phyloP scores from a whole-genome alignment of 2,888 invertebrate genomes.

The Andrena bicolor region DNA sequence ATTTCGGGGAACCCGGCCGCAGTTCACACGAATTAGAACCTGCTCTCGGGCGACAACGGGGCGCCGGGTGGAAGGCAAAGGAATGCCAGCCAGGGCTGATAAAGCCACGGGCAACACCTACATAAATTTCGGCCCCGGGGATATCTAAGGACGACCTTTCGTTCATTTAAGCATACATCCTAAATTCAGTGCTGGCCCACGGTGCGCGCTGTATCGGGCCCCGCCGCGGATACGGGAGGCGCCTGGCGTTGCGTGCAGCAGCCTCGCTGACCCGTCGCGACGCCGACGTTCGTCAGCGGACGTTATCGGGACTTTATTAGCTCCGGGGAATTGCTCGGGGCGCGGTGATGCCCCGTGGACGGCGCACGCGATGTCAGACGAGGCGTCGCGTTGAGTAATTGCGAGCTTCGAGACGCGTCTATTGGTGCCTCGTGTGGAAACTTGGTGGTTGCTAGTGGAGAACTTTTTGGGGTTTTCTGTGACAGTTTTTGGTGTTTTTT shows the following conservation, averaged over 20 bases:
- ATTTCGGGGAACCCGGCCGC: constrained; percentile 64
- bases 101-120: constrained; percentile 84
- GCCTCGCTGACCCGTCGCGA: constrained; percentile 33
- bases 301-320: constrained; percentile 38
- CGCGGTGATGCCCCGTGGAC: background rate
- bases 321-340: background rate
- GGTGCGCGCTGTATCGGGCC: constrained; percentile 57
- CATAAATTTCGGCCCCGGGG: constrained; percentile 83
- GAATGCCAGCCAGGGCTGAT: constrained; percentile 84
- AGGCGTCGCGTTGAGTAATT: background rate
- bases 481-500: too few species aligned
- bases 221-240: constrained; percentile 46
- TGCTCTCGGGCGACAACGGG: constrained; percentile 83
- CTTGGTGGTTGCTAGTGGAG: too few species aligned
- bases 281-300: constrained; percentile 17
- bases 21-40: constrained; percentile 84
- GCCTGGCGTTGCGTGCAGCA: constrained; percentile 47
- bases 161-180: constrained; percentile 83
- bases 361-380: constrained; percentile 1
- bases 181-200: constrained; percentile 79
- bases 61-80: constrained; percentile 83
- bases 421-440: background rate
- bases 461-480: too few species aligned
- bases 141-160: constrained; percentile 81
- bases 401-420: background rate